phyloP scores from a whole-genome alignment of 2,888 invertebrate species.

The Drosophila subquinaria region DNA sequence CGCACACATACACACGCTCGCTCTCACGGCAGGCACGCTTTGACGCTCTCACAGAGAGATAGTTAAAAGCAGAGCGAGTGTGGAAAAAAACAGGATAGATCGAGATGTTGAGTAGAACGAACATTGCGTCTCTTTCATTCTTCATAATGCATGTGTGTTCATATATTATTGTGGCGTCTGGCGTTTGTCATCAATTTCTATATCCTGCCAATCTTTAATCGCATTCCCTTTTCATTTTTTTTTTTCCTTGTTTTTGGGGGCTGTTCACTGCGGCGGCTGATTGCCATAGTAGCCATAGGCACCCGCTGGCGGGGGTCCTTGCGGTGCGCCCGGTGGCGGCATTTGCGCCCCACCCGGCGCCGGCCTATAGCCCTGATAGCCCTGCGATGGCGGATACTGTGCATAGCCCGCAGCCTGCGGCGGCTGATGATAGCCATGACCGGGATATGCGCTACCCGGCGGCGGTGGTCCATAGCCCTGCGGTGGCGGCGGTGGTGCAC shows the following conservation, averaged over 20 bases:
- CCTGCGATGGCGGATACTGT: slow-evolving; percentile 88
- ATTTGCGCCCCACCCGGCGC: slow-evolving; percentile 86
- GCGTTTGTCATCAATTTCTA: slow-evolving; percentile 5
- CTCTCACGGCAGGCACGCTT: neutral
- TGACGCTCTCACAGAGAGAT: slow-evolving; percentile 1
- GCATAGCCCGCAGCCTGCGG: slow-evolving; percentile 87
- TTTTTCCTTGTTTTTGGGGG: too few relatives aligned
- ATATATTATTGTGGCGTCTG: neutral
- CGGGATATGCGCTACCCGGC: slow-evolving; percentile 86
- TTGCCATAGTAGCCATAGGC: slow-evolving; percentile 93
- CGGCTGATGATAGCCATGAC: slow-evolving; percentile 87
- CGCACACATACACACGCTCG: neutral
- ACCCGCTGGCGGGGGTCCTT: slow-evolving; percentile 88
- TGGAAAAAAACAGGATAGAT: neutral
- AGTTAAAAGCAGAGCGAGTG: neutral
- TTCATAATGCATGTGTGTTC: neutral
- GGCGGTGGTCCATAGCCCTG: slow-evolving; percentile 84
- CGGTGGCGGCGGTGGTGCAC: slow-evolving; percentile 83
- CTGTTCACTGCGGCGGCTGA: slow-evolving; percentile 88
- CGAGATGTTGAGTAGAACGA: neutral
- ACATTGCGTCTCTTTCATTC: neutral
- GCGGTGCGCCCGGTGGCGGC: slow-evolving; percentile 86
- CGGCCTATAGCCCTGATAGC: slow-evolving; percentile 89
- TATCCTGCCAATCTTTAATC: neutral
- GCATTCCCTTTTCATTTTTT: neutral